Evolutionary conservation across 2,888 invertebrate genomes (phyloP).

Genomic region (Ectobius pallidus): DNA sequence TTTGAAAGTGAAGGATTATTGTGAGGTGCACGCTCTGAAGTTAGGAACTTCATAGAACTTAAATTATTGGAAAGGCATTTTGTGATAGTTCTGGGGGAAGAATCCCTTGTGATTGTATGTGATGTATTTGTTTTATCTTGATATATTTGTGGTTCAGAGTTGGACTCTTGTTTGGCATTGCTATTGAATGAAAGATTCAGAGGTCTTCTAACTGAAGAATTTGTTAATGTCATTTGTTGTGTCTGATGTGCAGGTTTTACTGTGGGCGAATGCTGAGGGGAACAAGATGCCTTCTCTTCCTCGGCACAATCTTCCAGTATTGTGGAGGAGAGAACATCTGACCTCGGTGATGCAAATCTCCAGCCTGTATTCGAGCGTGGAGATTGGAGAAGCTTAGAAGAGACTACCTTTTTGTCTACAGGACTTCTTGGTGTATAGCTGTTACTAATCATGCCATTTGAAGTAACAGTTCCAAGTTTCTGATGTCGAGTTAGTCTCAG

Average conservation of each 20-base stretch:
- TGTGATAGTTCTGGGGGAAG: background rate
- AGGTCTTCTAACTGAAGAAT: slow-evolving; percentile 13
- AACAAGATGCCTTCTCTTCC: slow-evolving; percentile 67
- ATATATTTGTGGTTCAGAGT: background rate
- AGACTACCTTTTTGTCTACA: slow-evolving; percentile 65
- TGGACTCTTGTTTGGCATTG: background rate
- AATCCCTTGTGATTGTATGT: background rate
- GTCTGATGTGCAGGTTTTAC: background rate
- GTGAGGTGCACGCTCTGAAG: background rate
- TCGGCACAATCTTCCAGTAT: slow-evolving; percentile 84
- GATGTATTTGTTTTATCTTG: background rate
- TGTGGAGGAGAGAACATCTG: slow-evolving; percentile 83
- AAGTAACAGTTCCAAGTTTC: slow-evolving; percentile 51
- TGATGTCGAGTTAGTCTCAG: slow-evolving; percentile 65
- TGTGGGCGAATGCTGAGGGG: slow-evolving; percentile 17
- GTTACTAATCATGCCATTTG: slow-evolving; percentile 42
- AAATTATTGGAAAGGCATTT: slow-evolving; percentile 4
- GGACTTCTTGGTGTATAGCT: slow-evolving; percentile 64
- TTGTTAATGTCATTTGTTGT: background rate
- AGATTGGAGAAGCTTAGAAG: slow-evolving; percentile 54
- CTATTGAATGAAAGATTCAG: slow-evolving; percentile 11
- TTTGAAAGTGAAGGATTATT: background rate
- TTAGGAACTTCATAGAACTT: background rate
- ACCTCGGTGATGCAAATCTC: slow-evolving; percentile 76
- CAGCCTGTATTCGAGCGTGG: slow-evolving; percentile 66